Conservation (phyloP, 1,140 invertebrate genomes). For the Homalodisca vitripennis region DNA sequence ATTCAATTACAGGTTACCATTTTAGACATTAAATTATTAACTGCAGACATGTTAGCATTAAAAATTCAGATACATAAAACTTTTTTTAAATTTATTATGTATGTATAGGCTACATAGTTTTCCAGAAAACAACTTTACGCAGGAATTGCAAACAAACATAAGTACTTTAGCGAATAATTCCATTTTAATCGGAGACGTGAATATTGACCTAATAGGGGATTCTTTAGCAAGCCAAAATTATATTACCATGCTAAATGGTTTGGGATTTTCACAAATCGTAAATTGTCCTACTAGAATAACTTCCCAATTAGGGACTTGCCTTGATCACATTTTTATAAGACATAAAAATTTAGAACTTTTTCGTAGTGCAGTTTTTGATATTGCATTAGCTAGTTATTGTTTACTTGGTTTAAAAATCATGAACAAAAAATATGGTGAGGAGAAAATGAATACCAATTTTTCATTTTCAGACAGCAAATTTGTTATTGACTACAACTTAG, state of each 20-base stretch:
- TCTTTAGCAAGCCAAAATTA: not conserved
- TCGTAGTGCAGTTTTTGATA: slow-evolving; percentile 14
- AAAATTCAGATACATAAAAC: no score
- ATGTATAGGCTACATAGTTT: no score
- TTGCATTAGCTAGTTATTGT: slow-evolving; percentile 1
- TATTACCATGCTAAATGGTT: slow-evolving; percentile 4
- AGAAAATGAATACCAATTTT: not conserved
- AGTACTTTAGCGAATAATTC: not conserved
- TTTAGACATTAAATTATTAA: no score
- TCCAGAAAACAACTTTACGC: not conserved
- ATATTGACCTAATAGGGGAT: slow-evolving; percentile 17
- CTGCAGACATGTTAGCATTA: no score
- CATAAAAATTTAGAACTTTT: not conserved
- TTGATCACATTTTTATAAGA: slow-evolving; percentile 14
- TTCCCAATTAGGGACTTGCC: no score
- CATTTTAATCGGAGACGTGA: slow-evolving; percentile 17
- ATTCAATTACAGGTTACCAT: no score
- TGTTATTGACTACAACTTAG: not conserved
- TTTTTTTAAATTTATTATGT: no score
- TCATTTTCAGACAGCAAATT: not conserved
- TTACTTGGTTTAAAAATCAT: not conserved
- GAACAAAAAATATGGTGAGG: not conserved
- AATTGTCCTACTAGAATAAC: slow-evolving; percentile 16
- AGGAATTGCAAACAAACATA: not conserved
- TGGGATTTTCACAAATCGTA: not conserved